Evolutionary conservation across 2,113 vertebrate genomes (phyloP).

Genomic region (Synodontis membranacea): DNA sequence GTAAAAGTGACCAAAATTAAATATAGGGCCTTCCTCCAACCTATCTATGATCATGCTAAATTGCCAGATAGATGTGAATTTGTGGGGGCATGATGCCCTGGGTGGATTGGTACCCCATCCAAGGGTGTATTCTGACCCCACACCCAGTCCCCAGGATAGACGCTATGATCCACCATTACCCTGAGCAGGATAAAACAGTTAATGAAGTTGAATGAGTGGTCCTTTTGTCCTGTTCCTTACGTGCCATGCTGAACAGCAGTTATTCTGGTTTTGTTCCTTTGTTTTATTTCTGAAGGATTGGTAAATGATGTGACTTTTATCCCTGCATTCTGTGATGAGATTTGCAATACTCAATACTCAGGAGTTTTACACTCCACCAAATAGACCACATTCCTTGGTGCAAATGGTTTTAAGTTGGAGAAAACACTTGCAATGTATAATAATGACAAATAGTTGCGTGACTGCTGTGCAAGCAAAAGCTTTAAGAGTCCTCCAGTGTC

Average conservation of each 20-base stretch:
- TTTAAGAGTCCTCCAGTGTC: background rate
- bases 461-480: background rate
- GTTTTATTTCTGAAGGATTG: background rate
- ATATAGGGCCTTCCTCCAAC: background rate
- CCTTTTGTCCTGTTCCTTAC: background rate
- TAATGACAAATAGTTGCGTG: background rate
- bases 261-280: background rate
- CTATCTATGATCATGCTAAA: background rate
- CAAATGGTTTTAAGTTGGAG: background rate
- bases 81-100: background rate
- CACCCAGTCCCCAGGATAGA: background rate
- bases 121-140: background rate
- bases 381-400: background rate
- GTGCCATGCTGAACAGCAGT: background rate
- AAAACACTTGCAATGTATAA: background rate
- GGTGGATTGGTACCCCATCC: background rate
- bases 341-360: background rate
- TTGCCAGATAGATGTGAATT: background rate
- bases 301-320: background rate
- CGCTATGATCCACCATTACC: background rate
- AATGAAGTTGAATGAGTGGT: background rate
- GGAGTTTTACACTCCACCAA: background rate
- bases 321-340: background rate
- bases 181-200: background rate
- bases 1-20: background rate